Percentiles rank a stretch among this genome's conserved stretches.
These are phyloP conservation scores for Ginglymostoma cirratum DNA, from an alignment of 2,113 vertebrate genomes.

Conservation along the genomic window DNA sequence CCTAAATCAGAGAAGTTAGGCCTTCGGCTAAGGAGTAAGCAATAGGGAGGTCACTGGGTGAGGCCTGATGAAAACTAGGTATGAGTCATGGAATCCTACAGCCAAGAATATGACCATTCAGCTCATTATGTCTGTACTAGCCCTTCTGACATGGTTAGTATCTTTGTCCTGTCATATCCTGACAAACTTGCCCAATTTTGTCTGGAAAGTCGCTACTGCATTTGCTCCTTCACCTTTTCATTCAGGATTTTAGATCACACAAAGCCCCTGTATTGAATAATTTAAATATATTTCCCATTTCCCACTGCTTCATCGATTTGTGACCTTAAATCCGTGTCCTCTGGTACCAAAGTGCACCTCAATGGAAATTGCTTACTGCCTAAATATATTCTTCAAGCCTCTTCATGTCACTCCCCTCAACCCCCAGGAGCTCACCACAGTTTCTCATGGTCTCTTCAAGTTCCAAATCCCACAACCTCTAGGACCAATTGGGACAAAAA, in stretches of 20 bases:
- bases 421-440: not conserved
- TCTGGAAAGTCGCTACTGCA: not conserved
- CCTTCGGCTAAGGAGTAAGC: not conserved
- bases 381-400: not conserved
- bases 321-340: not conserved
- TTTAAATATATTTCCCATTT: not conserved
- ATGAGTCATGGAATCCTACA: not conserved
- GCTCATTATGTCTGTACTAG: not conserved
- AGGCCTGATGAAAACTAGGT: not conserved
- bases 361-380: not conserved
- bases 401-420: not conserved
- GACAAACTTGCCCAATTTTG: not conserved
- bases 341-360: not conserved
- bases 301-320: not conserved
- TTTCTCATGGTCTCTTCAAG: not conserved
- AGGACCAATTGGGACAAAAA: no score
- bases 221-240: not conserved
- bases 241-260: not conserved
- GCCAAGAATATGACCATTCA: not conserved
- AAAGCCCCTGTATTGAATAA: not conserved
- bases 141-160: not conserved
- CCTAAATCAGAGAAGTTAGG: not conserved
- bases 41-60: not conserved
- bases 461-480: no score
- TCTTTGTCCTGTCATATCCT: not conserved